Evolutionary conservation across 2,113 vertebrate genomes (phyloP).

Genomic region (Urocitellus parryii): DNA sequence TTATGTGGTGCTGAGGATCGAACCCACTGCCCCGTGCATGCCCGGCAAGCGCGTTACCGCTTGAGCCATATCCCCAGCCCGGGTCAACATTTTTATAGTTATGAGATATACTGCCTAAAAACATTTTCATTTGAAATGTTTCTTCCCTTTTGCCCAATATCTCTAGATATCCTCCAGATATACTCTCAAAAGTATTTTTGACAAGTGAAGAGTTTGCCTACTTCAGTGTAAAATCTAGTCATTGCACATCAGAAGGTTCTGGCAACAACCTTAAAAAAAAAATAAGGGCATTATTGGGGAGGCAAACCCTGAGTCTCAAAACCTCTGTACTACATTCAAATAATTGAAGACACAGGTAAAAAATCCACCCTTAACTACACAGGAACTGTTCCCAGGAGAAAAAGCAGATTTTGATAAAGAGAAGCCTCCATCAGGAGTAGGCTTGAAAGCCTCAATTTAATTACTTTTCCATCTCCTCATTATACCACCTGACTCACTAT

Average conservation of each 20-base stretch:
- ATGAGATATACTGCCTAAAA: neutral
- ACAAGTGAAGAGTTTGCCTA: neutral
- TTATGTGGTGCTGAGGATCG: too few relatives aligned
- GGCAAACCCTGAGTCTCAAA: neutral
- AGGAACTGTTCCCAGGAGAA: constrained; percentile 8
- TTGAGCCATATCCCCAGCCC: too few relatives aligned
- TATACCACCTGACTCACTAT: neutral
- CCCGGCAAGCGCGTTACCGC: too few relatives aligned
- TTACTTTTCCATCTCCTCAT: constrained; percentile 45
- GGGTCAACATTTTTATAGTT: neutral
- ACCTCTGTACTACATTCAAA: neutral
- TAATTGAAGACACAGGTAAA: neutral
- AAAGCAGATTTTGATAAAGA: constrained; percentile 25
- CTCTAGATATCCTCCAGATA: neutral
- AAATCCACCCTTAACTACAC: constrained; percentile 10
- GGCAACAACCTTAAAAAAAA: neutral
- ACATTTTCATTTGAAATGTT: neutral
- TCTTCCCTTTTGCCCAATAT: neutral
- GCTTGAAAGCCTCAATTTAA: constrained; percentile 59
- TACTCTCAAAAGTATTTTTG: neutral
- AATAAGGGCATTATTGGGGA: neutral
- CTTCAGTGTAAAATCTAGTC: neutral
- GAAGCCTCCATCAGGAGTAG: constrained; percentile 17
- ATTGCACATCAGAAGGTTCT: neutral
- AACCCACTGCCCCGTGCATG: too few relatives aligned